Base-by-base conservation (phyloP, 2,888 invertebrate genomes). In the Andrena fulva region DNA sequence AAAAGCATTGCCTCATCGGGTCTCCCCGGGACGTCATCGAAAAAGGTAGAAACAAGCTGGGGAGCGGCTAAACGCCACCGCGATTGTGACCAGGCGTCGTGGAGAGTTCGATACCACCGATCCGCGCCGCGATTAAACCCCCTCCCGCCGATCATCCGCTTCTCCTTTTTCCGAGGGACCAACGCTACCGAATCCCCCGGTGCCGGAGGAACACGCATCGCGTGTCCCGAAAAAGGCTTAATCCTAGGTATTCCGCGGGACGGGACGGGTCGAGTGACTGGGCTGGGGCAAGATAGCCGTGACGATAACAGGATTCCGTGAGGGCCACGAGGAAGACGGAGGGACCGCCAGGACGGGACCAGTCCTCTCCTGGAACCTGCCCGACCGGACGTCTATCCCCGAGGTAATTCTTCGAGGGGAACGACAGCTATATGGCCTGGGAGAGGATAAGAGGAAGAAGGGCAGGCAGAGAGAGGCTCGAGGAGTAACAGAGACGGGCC, bases 241-340 rank as follows among this genome's bases (percentile, higher is more conserved):
- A 88, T 88, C 80, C 84, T 86, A 85, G 82, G 72, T 80, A 87
- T 87, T 87, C 87, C 82, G 74, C 59, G 86, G 77, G 84, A 76
- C 85, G 78, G 78, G 80, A 77, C 83, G 78, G 78, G 80, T 84
- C 80, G 82, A 76, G 56, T 77, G 73, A 71, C 72, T 78, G 62
- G 76, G 63, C 63, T 48, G 83, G n/a, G 70, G 72, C 84, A 80
- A 88, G 88, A 89, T 90, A 89, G 89, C 84, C 85, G 76, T 67
- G 77, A 84, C 88, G 90, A 90, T 90, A 91, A 91, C 90, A 90
- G 89, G 87, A 90, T 85, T 85, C 87, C 87, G 80, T 72, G 81
- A 82, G 85, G 67, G 73, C 73, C 70, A 82, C 82, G 85, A 87
- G 82, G 85, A 83, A 86, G 85, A 85, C 87, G 84, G 80, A 82